Evolutionary conservation across 2,113 vertebrate genomes (phyloP).

Genomic region (Tyrannus savana): DNA sequence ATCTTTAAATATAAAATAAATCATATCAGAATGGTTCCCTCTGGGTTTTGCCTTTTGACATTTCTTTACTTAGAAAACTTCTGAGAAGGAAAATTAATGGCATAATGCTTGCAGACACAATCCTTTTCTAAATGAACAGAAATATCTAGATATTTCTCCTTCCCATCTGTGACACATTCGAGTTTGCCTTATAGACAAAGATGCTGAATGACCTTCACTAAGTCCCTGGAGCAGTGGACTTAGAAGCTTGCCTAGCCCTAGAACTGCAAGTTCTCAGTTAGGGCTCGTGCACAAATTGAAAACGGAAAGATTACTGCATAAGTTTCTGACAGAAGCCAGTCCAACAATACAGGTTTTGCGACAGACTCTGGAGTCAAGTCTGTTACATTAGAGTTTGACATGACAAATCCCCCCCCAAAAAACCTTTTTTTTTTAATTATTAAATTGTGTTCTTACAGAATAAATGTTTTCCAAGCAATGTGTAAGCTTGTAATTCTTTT

Average conservation of each 20-base stretch:
- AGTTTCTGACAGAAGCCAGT: background rate
- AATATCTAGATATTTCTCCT: background rate
- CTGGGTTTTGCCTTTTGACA: conserved; percentile 13
- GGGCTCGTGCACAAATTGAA: background rate
- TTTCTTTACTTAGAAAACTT: background rate
- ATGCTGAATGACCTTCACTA: background rate
- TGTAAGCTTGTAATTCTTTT: background rate
- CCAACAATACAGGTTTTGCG: background rate
- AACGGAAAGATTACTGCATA: background rate
- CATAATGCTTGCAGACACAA: background rate
- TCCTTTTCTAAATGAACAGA: background rate
- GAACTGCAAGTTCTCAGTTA: background rate
- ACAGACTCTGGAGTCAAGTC: background rate
- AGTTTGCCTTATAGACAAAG: background rate
- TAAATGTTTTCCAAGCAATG: background rate
- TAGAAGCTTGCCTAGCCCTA: background rate
- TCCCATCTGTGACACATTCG: background rate
- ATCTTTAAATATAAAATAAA: conserved; percentile 48
- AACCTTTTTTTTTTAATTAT: background rate
- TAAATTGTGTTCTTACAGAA: background rate
- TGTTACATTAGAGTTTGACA: background rate
- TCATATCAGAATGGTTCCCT: background rate
- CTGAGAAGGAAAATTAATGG: background rate
- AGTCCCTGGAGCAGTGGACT: background rate
- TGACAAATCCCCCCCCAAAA: background rate